Conservation (phyloP, 2,888 invertebrate genomes). For the Diaperis boleti region DNA sequence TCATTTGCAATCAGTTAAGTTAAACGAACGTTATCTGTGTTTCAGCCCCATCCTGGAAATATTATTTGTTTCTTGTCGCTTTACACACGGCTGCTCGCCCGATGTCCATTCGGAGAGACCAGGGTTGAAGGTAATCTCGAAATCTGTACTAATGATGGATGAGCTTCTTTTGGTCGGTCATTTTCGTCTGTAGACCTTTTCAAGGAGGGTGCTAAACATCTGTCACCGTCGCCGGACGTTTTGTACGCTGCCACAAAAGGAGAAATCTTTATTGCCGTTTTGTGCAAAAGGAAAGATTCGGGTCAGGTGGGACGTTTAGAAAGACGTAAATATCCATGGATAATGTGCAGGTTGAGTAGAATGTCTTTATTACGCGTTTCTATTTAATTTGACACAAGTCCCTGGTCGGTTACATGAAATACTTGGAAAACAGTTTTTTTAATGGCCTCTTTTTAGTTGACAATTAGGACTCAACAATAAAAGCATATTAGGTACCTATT, state of each 20-base stretch:
- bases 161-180: constrained; percentile 12
- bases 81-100: neutral
- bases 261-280: neutral
- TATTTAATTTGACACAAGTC: neutral
- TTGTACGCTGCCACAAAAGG: neutral
- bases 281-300: neutral
- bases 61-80: neutral
- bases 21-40: too few relatives aligned
- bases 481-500: too few relatives aligned
- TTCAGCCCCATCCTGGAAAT: neutral
- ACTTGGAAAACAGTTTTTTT: too few relatives aligned
- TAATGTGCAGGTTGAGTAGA: too few relatives aligned
- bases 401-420: neutral
- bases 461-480: too few relatives aligned
- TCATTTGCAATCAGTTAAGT: too few relatives aligned
- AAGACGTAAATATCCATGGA: neutral
- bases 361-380: neutral
- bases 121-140: constrained; percentile 16
- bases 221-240: constrained; percentile 23
- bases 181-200: constrained; percentile 8
- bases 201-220: constrained; percentile 25
- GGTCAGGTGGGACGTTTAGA: neutral
- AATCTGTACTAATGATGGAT: constrained; percentile 33
- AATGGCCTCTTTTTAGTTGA: too few relatives aligned
- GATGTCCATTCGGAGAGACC: neutral